A percentile compares a stretch with the other conserved stretches of the same genome.
These are phyloP conservation scores for Kradibia gibbosae DNA, from an alignment of 1,140 invertebrate species.

Conservation along the genomic window DNA sequence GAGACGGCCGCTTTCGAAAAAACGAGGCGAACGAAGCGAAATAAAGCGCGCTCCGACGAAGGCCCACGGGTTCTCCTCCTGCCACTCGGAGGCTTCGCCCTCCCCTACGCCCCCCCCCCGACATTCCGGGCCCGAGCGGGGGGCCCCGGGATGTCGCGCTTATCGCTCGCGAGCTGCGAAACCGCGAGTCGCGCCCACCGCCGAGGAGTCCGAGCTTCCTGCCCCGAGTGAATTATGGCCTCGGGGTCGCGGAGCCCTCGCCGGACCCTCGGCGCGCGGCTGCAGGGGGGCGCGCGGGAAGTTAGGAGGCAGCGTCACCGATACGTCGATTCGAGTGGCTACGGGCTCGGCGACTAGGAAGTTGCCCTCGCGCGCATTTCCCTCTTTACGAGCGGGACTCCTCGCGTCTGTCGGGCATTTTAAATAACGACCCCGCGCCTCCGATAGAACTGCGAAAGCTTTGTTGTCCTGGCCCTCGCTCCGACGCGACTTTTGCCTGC, in stretches of 20 bases:
- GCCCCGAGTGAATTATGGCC: not conserved
- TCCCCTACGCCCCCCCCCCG: not conserved
- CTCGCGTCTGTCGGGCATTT: not conserved
- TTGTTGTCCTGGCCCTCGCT: slow-evolving; percentile 10
- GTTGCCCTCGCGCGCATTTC: not conserved
- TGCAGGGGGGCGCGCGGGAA: not conserved
- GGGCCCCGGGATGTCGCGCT: no score
- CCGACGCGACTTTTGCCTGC: not conserved
- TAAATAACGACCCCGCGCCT: not conserved
- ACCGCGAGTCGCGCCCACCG: no score
- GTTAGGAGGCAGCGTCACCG: not conserved
- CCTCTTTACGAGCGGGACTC: slow-evolving; percentile 3
- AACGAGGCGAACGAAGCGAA: not conserved
- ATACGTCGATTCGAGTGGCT: not conserved
- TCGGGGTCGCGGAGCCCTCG: not conserved
- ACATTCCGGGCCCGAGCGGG: not conserved
- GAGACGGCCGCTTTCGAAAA: not conserved
- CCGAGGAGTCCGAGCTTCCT: not conserved
- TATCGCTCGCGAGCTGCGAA: not conserved
- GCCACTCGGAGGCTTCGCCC: not conserved
- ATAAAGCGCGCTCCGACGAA: not conserved
- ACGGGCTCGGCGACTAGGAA: slow-evolving; percentile 6
- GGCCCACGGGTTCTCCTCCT: not conserved
- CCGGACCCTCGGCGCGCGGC: not conserved
- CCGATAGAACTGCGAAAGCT: not conserved